Evolutionary conservation across 1,140 invertebrate species (phyloP).

Genomic region (Sipha flava): DNA sequence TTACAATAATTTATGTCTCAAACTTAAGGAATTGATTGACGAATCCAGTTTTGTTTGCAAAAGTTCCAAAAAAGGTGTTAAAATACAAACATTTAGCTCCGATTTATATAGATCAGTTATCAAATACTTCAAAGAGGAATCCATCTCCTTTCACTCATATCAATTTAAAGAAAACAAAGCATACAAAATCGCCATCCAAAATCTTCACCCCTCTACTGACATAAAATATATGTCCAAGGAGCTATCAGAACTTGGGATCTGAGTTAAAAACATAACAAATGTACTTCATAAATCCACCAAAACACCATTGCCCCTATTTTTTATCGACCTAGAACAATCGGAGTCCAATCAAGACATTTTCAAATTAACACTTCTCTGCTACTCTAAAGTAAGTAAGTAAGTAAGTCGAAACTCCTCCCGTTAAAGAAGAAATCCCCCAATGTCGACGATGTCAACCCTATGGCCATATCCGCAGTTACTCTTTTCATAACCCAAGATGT

Average conservation of each 20-base stretch:
- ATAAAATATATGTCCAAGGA: background rate
- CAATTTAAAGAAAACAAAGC: too few relatives aligned
- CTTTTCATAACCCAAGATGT: background rate
- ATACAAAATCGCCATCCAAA: too few relatives aligned
- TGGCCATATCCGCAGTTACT: slow-evolving; percentile 1
- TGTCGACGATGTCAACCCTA: slow-evolving; percentile 1
- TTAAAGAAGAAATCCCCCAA: slow-evolving; percentile 40
- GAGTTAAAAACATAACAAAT: slow-evolving; percentile 1
- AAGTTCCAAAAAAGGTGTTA: background rate
- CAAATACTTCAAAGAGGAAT: too few relatives aligned
- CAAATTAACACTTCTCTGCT: background rate
- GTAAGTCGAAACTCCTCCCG: slow-evolving; percentile 39
- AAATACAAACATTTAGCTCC: background rate
- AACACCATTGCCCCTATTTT: background rate
- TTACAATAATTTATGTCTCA: too few relatives aligned
- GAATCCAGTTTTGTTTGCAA: too few relatives aligned
- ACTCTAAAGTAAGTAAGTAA: slow-evolving; percentile 37
- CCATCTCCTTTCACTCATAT: too few relatives aligned
- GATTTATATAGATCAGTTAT: background rate
- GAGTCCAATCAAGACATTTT: background rate
- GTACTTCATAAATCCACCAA: background rate
- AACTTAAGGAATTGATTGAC: too few relatives aligned
- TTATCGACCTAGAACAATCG: background rate
- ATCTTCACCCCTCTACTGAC: background rate
- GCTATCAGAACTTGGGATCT: background rate